Base-by-base conservation (phyloP, 2,888 invertebrate species). In the Linnaemya vulpina region DNA sequence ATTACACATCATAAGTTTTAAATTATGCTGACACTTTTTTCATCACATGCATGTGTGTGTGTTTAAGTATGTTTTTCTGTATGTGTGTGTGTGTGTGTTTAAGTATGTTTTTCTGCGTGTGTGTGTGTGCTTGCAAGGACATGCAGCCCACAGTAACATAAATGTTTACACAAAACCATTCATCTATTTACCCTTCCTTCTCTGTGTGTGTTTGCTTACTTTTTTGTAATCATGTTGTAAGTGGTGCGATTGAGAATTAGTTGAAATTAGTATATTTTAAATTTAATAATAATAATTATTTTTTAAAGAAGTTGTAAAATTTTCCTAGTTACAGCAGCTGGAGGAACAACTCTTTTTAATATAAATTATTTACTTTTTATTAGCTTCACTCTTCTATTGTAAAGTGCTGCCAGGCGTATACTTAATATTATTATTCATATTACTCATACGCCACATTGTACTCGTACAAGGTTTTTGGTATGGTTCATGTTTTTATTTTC, bases 1-100 rank as follows among this genome's bases (percentile, higher is more conserved):
- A 85, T 85, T 85, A 85, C 82, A 82, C 85, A 75, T 82, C 82
- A 78, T 85, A 82, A 78, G 74, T 82, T 82, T 82, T 78, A 82
- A 85, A 85, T 82, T 85, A 65, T 51, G 58, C 70, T 70, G 68
- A 81, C 62, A 62, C 76, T 55, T 55, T 70, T 68, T 79, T 73
- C 62, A 78, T 62, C 70, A 70, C 62, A 53, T 30, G 70, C 25
- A 10, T 38, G 11, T 7, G 8, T 38, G 11, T 10, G 10, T 35
- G 8, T 35, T 3, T 5, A 35, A 5, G 35, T 35, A 35, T 35
- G n/a, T 55, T 70, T 68, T 79, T 73, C 62, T 63, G 43, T 62
- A 70, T 51, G 43, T 30, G 70, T 17, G 3, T 40, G 11, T 11
- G 11, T 10, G 11, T 13, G 13, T 38, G 10, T 38, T 7, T 5